Conservation (phyloP, 2,797 vertebrate species). For the Anas flavirostris region DNA sequence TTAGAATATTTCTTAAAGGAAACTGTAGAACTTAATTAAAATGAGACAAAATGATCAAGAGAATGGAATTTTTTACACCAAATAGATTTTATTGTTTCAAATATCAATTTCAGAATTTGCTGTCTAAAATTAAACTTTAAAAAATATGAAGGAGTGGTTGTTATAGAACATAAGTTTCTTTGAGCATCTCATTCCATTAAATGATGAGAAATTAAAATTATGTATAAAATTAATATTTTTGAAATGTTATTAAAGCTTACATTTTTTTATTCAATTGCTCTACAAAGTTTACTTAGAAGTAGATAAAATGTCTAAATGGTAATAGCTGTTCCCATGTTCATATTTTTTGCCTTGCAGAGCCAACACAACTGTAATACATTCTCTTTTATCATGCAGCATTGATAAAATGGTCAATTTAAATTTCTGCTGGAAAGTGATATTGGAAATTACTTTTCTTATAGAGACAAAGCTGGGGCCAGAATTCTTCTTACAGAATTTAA, state of each 20-base stretch:
- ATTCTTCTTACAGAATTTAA: not conserved
- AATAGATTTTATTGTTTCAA: not conserved
- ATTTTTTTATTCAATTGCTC: not conserved
- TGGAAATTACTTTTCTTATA: not conserved
- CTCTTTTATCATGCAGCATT: not conserved
- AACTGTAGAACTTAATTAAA: not conserved
- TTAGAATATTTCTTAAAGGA: not conserved
- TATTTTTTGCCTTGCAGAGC: not conserved
- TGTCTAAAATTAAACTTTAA: not conserved
- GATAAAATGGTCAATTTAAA: not conserved
- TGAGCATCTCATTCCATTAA: not conserved
- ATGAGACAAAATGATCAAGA: not conserved
- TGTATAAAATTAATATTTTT: not conserved
- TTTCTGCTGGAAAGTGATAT: not conserved
- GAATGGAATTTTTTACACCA: not conserved
- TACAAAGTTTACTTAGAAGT: no score
- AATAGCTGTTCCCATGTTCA: not conserved
- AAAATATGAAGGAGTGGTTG: not conserved
- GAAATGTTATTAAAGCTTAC: not conserved
- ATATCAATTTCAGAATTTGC: not conserved
- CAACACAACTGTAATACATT: not conserved
- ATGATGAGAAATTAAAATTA: not conserved
- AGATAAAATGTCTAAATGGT: not conserved
- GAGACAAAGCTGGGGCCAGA: not conserved
- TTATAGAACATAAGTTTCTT: not conserved